A percentile compares a stretch with the other conserved stretches of the same genome.
Evolutionary conservation across 2,888 invertebrate genomes (phyloP).

Genomic region (Glomeris marginata): DNA sequence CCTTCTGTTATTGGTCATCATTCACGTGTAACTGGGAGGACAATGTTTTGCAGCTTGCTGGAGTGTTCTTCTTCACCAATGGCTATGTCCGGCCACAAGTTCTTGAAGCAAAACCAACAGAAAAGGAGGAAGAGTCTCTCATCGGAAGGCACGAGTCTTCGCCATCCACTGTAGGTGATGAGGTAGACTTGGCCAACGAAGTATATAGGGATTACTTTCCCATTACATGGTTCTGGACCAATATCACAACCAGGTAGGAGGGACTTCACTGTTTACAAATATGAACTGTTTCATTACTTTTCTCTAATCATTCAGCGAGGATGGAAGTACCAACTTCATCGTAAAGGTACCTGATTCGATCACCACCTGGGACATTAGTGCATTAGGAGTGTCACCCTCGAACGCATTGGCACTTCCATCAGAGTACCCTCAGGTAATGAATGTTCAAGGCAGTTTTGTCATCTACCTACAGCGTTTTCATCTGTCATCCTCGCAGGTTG

Average conservation of each 20-base stretch:
- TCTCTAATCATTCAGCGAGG: conserved; percentile 26
- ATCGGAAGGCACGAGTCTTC: too few relatives aligned
- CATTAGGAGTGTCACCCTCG: conserved; percentile 33
- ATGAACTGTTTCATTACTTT: too few relatives aligned
- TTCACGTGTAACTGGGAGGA: too few relatives aligned
- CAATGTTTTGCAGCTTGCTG: too few relatives aligned
- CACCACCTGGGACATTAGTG: conserved; percentile 36
- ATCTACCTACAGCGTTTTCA: neutral
- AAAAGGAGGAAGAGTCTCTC: too few relatives aligned
- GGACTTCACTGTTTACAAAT: neutral
- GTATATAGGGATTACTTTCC: neutral
- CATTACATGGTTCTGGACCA: conserved; percentile 42
- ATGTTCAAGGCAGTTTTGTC: too few relatives aligned
- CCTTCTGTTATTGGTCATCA: too few relatives aligned
- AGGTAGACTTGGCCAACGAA: too few relatives aligned
- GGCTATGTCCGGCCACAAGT: too few relatives aligned
- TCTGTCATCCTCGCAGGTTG: conserved; percentile 23
- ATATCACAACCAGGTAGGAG: conserved; percentile 41
- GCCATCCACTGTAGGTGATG: too few relatives aligned
- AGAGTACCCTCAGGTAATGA: conserved; percentile 26
- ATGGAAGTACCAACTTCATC: conserved; percentile 29
- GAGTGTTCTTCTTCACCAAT: too few relatives aligned
- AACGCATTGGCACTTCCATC: conserved; percentile 34
- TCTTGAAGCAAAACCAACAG: too few relatives aligned
- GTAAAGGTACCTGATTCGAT: conserved; percentile 36